A percentile compares a stretch with the other conserved stretches of the same genome.
phyloP scores from a whole-genome alignment of 1,140 invertebrate species.

The roundworm (Caenorhabditis elegans) region WBcel235 BX284606.5:679001-679500 shows the following conservation, averaged over 20 bases:
- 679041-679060: conserved; percentile 52
- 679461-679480: too few species aligned
- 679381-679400: too few species aligned
- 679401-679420: too few species aligned
- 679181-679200: conserved; percentile 47
- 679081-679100: conserved; percentile 51
- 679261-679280: conserved; percentile 58
- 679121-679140: conserved; percentile 59
- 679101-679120: conserved; percentile 57
- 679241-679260: conserved; percentile 55
- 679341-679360: too few species aligned
- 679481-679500: too few species aligned
- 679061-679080: too few species aligned
- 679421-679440: too few species aligned
- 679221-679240: conserved; percentile 37
- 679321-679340: too few species aligned
- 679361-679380: too few species aligned
- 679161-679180: conserved; percentile 52
- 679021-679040: conserved; percentile 45
- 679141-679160: conserved; percentile 57
- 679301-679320: conserved; percentile 27
- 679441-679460: too few species aligned
- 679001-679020: conserved; percentile 56
- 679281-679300: conserved; percentile 50
- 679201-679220: not conserved